Conservation (phyloP, 2,888 invertebrate species). For the Habroteleia sp. region DNA sequence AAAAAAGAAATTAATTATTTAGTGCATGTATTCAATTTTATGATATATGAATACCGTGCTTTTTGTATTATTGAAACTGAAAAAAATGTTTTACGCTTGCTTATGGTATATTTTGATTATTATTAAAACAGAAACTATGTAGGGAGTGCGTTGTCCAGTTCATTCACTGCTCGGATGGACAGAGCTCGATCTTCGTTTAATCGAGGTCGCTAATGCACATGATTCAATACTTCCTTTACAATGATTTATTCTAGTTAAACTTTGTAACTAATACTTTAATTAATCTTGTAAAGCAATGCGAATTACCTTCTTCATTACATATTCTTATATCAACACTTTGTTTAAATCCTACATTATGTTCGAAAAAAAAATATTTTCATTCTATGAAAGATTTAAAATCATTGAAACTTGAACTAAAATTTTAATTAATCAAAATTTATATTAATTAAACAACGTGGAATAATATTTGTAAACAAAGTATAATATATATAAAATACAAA, state of each 20-base stretch:
- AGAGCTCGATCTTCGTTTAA: conserved; percentile 45
- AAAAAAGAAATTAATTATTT: too few relatives aligned
- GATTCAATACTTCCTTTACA: conserved; percentile 59
- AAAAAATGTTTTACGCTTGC: not conserved
- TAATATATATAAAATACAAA: too few relatives aligned
- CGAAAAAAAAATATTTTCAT: not conserved
- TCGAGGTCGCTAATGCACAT: conserved; percentile 60
- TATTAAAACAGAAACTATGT: conserved; percentile 9
- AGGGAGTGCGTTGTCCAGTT: conserved; percentile 21
- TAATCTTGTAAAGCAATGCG: conserved; percentile 26
- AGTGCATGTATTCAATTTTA: too few relatives aligned
- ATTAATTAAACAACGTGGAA: too few relatives aligned
- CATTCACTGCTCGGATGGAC: conserved; percentile 49
- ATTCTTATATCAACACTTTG: conserved; percentile 7
- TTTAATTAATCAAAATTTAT: too few relatives aligned
- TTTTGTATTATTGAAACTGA: not conserved
- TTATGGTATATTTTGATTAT: conserved; percentile 36
- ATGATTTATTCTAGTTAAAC: conserved; percentile 56
- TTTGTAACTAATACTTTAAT: conserved; percentile 46
- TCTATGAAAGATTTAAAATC: too few relatives aligned
- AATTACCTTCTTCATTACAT: conserved; percentile 15
- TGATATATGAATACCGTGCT: too few relatives aligned
- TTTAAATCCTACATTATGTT: too few relatives aligned
- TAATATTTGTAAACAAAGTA: too few relatives aligned
- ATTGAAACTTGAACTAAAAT: too few relatives aligned